Percentiles rank a stretch among this genome's conserved stretches.
phyloP scores from a whole-genome alignment of 2,113 vertebrate species.

The Pterocles gutturalis region DNA sequence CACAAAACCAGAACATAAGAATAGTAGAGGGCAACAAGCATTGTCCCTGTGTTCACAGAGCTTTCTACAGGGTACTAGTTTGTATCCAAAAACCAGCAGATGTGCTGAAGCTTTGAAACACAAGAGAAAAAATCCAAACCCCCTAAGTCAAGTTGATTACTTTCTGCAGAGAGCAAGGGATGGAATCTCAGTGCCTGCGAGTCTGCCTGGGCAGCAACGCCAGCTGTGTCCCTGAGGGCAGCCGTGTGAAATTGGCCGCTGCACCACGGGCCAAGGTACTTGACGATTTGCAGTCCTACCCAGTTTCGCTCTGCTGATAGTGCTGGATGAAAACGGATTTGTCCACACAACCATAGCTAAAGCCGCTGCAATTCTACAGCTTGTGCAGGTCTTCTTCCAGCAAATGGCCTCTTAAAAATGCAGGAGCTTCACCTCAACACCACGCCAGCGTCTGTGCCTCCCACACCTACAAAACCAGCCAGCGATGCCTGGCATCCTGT shows the following conservation, averaged over 20 bases:
- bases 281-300: neutral
- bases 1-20: neutral
- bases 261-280: rapidly evolving
- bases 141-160: neutral
- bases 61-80: neutral
- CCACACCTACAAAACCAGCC: rapidly evolving
- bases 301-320: neutral
- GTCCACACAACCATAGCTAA: neutral
- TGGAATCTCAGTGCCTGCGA: neutral
- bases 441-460: rapidly evolving
- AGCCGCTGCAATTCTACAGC: neutral
- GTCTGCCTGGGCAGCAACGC: neutral
- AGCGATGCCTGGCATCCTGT: neutral
- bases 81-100: neutral
- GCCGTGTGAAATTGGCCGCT: neutral
- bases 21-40: neutral
- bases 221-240: neutral
- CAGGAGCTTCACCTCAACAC: neutral
- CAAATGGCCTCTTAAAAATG: neutral
- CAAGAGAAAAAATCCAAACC: neutral
- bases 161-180: neutral
- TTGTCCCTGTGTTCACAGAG: neutral
- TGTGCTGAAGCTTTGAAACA: neutral
- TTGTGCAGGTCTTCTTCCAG: neutral
- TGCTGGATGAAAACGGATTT: neutral